Conservation (phyloP, 1,140 invertebrate genomes). For the Helicoverpa zea region DNA sequence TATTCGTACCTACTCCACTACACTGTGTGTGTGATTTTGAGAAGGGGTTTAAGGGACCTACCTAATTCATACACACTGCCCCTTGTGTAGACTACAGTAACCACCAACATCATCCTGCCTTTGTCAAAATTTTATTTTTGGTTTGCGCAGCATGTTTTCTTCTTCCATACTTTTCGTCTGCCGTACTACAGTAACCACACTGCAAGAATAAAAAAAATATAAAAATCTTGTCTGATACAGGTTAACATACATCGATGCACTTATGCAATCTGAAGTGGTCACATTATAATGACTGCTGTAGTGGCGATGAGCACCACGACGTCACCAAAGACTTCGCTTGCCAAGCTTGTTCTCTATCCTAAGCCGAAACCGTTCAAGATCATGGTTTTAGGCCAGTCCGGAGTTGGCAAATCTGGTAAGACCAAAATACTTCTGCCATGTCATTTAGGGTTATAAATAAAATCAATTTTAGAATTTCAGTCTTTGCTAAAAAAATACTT, state of each 20-base stretch:
- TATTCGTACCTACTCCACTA: background rate
- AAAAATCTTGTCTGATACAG: too few relatives aligned
- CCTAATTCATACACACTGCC: too few relatives aligned
- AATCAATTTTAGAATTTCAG: background rate
- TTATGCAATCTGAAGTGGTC: background rate
- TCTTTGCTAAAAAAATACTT: too few relatives aligned
- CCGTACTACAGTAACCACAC: too few relatives aligned
- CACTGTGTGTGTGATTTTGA: background rate
- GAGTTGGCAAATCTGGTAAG: slow-evolving; percentile 93
- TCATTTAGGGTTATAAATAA: background rate
- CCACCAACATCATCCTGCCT: too few relatives aligned
- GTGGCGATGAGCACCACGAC: slow-evolving; percentile 86
- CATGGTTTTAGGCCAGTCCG: slow-evolving; percentile 92
- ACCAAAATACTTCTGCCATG: background rate
- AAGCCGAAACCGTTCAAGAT: slow-evolving; percentile 90
- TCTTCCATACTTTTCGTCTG: too few relatives aligned
- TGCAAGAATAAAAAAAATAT: too few relatives aligned
- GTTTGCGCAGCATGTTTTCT: too few relatives aligned
- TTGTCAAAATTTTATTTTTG: too few relatives aligned
- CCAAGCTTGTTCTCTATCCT: slow-evolving; percentile 88
- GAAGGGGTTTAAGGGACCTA: too few relatives aligned
- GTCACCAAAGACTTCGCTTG: slow-evolving; percentile 89
- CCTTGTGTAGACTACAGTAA: too few relatives aligned
- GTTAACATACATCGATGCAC: background rate
- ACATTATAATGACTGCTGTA: slow-evolving; percentile 54